phyloP scores from a whole-genome alignment of 2,113 vertebrate genomes.

The Ciconia boyciana region DNA sequence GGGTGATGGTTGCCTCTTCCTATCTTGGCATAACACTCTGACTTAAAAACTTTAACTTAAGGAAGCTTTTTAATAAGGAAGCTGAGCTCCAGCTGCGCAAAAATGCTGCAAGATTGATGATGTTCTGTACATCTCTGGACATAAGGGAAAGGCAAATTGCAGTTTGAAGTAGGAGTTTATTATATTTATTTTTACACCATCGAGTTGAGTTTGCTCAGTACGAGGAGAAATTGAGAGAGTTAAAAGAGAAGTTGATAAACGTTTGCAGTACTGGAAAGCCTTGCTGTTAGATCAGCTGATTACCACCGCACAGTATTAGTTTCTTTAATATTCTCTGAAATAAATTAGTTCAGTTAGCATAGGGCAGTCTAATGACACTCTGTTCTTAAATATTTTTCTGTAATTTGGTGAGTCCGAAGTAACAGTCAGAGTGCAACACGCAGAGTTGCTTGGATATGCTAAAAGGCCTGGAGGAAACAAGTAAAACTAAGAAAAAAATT shows the following conservation, averaged over 20 bases:
- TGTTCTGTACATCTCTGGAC: neutral
- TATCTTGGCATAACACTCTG: neutral
- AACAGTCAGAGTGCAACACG: neutral
- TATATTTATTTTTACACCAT: neutral
- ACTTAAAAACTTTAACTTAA: slow-evolving; percentile 23
- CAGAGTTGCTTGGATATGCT: neutral
- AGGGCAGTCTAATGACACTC: neutral
- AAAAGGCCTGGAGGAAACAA: neutral
- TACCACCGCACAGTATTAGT: neutral
- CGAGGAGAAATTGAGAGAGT: neutral
- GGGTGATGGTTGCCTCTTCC: neutral
- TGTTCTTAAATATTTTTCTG: neutral
- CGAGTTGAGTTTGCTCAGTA: neutral
- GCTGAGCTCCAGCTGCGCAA: neutral
- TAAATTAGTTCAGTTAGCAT: neutral
- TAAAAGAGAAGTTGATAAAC: neutral
- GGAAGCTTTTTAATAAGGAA: neutral
- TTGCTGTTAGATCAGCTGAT: neutral
- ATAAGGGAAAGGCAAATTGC: neutral
- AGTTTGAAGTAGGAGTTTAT: neutral
- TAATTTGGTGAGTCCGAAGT: neutral
- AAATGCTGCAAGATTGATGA: neutral
- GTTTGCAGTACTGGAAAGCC: neutral
- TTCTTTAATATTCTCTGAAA: neutral
- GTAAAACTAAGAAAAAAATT: neutral